phyloP scores from a whole-genome alignment of 2,797 vertebrate genomes.

The Psittacula echo region DNA sequence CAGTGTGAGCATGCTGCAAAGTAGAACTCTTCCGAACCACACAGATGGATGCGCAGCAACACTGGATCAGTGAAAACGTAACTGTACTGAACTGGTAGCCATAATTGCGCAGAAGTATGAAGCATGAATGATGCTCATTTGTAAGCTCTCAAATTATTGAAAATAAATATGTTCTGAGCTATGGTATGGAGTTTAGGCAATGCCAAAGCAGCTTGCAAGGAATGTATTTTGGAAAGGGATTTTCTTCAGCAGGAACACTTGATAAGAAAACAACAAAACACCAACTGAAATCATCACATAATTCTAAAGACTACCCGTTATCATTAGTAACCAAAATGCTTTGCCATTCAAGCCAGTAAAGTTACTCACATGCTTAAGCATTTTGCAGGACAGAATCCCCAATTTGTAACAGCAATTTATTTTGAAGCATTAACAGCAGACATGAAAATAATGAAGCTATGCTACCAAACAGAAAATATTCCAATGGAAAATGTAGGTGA shows the following conservation, averaged over 20 bases:
- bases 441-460: constrained; percentile 74
- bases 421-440: constrained; percentile 58
- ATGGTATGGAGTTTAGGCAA: constrained; percentile 34
- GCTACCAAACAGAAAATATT: constrained; percentile 73
- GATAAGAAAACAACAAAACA: constrained; percentile 15
- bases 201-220: constrained; percentile 45
- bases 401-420: constrained; percentile 55
- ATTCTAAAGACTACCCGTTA: not conserved
- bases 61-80: not conserved
- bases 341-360: constrained; percentile 68
- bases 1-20: not conserved
- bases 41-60: not conserved
- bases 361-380: constrained; percentile 56
- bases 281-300: not conserved
- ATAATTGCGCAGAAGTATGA: not conserved
- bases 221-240: not conserved
- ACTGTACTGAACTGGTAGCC: not conserved
- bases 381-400: constrained; percentile 53
- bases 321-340: not conserved
- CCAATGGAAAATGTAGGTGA: constrained; percentile 73
- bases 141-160: not conserved
- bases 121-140: not conserved
- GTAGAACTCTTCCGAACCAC: not conserved
- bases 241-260: constrained; percentile 20
- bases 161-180: constrained; percentile 29